Base-by-base conservation (phyloP, 2,113 vertebrate species). In the Odontesthes bonariensis region DNA sequence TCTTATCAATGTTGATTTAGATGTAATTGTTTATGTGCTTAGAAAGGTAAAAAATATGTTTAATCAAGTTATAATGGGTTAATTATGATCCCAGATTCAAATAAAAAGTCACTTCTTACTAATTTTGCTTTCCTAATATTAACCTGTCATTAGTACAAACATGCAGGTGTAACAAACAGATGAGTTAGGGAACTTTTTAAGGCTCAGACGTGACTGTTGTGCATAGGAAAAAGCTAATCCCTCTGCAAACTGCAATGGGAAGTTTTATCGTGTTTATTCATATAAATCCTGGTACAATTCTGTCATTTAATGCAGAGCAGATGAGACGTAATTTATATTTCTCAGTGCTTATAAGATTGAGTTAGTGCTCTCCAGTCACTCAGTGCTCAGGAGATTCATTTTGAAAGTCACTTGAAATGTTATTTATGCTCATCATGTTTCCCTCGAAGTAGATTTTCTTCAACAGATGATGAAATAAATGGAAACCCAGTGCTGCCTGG, bases 291-390 rank as follows among this genome's bases (percentile, higher is more conserved):
- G 46, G 46, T 49, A 49, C 46, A 49, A 73, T 77, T 66, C 22
- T 82, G 56, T 52, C 57, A 53, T 42, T 42, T 75, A 73, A 33
- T 44, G 67, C 69, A 70, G 61, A 77, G 27, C 33, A 64, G 46
- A 77, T 57, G 22, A 61, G 35, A 38, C 8, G 6, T 54, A 40
- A 55, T 76, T 71, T 35, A 10, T 27, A 3, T 86, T 77, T 46
- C 58, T 49, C 17, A 32, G 59, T 56, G 42, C 55, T 62, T 61
- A 54, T 17, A 63, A 80, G 49, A 74, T 49, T 76, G 47, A 79
- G 81, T 66, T 31, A 8, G 32, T 17, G 53, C 35, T 68, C 60
- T 58, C 13, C 22, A 81, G 58, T 35, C 73, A 62, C 32, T 27
- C 0, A 31, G 59, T 19, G 23, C 54, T 40, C 46, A 44, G 68